phyloP scores from a whole-genome alignment of 1,140 invertebrate species.

The Heliconius eleuchia region DNA sequence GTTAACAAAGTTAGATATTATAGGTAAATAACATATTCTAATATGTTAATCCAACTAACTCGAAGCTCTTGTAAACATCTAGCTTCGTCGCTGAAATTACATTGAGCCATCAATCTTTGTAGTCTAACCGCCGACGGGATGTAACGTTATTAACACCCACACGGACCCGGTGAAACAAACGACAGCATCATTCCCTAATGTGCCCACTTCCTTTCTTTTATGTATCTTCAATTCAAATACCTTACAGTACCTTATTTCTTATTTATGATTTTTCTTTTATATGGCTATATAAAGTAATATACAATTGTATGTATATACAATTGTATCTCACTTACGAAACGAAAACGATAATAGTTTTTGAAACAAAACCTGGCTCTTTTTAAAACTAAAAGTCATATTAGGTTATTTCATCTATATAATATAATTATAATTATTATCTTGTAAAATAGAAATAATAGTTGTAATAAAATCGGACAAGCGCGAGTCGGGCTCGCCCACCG shows the following conservation, averaged over 20 bases:
- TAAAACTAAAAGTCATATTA: too few relatives aligned
- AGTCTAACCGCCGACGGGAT: slow-evolving; percentile 18
- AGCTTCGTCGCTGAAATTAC: slow-evolving; percentile 3
- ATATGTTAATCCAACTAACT: slow-evolving; percentile 1
- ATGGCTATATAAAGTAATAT: not conserved
- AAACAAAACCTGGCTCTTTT: too few relatives aligned
- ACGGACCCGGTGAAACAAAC: slow-evolving; percentile 3
- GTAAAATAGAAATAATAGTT: too few relatives aligned
- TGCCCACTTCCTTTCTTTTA: slow-evolving; percentile 17
- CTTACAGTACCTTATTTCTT: not conserved
- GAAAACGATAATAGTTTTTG: too few relatives aligned
- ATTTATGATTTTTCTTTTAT: slow-evolving; percentile 3
- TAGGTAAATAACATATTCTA: not conserved
- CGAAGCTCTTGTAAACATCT: not conserved
- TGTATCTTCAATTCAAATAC: slow-evolving; percentile 12
- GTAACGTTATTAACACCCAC: slow-evolving; percentile 21
- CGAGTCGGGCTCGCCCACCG: too few relatives aligned
- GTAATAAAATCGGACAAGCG: too few relatives aligned
- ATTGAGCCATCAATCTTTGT: not conserved
- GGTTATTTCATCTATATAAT: too few relatives aligned
- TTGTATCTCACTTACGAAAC: too few relatives aligned
- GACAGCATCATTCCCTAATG: slow-evolving; percentile 12
- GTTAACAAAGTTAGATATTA: not conserved
- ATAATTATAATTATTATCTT: too few relatives aligned
- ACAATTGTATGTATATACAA: not conserved